Evolutionary conservation across 2,888 invertebrate species (phyloP).

Genomic region (Monochamus alternatus): DNA sequence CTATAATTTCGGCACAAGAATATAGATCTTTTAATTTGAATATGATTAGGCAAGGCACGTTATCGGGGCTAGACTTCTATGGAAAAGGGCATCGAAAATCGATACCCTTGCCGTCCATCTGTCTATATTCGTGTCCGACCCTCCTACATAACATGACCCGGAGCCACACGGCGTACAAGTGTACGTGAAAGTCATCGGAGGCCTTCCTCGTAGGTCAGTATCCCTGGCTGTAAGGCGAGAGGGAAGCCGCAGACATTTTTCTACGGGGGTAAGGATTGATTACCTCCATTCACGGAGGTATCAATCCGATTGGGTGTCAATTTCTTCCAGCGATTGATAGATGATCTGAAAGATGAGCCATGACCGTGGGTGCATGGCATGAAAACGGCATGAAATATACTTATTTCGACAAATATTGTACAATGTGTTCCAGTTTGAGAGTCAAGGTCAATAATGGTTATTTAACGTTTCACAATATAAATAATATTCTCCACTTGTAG

Average conservation of each 20-base stretch:
- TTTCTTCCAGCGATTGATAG: background rate
- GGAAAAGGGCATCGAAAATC: conserved; percentile 36
- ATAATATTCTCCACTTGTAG: too few species aligned
- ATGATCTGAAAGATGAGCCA: too few species aligned
- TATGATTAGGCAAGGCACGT: conserved; percentile 39
- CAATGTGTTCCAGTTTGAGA: too few species aligned
- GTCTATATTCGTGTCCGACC: background rate
- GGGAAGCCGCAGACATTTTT: conserved; percentile 20
- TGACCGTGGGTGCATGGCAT: too few species aligned
- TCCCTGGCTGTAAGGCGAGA: conserved; percentile 15
- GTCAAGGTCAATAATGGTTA: too few species aligned
- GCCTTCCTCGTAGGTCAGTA: conserved; percentile 9
- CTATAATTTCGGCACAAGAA: too few species aligned
- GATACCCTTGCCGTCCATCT: conserved; percentile 17
- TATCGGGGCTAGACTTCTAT: conserved; percentile 5
- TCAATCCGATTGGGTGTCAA: background rate
- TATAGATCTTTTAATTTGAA: conserved; percentile 46
- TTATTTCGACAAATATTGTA: too few species aligned
- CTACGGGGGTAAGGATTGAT: background rate
- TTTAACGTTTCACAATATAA: too few species aligned
- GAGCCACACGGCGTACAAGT: background rate
- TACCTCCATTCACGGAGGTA: conserved; percentile 2
- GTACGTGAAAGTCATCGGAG: background rate
- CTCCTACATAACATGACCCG: background rate
- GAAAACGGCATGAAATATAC: too few species aligned